Evolutionary conservation across 2,113 vertebrate genomes (phyloP).

Genomic region (Halcyon malimbica): DNA sequence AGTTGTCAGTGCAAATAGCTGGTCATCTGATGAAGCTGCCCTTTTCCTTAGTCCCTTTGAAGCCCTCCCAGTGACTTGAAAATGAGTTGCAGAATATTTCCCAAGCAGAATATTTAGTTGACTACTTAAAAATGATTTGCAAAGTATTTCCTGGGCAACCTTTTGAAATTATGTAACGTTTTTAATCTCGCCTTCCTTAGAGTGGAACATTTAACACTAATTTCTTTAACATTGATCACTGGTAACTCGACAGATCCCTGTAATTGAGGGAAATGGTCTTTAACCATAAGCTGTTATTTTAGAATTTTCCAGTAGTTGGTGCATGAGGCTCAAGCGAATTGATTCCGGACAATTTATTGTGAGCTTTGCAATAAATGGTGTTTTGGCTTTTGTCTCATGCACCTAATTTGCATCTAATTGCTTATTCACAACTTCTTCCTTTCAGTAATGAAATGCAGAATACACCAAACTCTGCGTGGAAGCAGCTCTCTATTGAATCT

Average conservation of each 20-base stretch:
- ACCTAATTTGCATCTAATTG: neutral
- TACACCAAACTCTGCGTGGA: accelerated
- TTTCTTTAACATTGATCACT: neutral
- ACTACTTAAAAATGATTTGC: neutral
- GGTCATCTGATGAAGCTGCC: neutral
- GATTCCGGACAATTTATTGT: neutral
- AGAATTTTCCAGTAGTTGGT: neutral
- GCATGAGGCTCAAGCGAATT: accelerated
- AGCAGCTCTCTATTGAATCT: neutral
- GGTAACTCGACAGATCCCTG: neutral
- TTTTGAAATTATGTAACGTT: neutral
- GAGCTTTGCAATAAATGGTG: neutral
- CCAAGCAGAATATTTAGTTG: neutral
- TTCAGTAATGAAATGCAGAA: neutral
- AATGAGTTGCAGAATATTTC: neutral
- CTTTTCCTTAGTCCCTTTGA: neutral
- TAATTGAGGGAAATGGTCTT: neutral
- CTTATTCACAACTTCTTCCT: neutral
- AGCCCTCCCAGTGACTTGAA: neutral
- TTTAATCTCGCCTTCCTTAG: neutral
- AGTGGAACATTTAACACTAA: neutral
- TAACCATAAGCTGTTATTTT: neutral
- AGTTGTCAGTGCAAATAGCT: neutral
- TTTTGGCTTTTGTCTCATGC: neutral
- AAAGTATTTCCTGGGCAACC: neutral